Evolutionary conservation across 2,113 vertebrate genomes (phyloP).

Genomic region (Excalfactoria chinensis): DNA sequence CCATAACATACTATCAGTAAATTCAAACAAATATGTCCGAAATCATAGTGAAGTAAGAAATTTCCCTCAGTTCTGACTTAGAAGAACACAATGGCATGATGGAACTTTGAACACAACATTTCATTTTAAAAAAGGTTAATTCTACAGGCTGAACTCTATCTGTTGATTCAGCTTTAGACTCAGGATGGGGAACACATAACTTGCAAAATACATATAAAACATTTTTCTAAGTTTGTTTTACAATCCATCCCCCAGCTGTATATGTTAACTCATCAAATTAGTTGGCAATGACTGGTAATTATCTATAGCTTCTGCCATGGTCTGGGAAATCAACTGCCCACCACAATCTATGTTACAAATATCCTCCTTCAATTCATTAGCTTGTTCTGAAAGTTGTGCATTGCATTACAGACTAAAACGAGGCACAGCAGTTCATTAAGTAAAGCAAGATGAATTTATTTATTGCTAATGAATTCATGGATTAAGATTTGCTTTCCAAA

Average conservation of each 20-base stretch:
- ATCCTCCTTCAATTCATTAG: background rate
- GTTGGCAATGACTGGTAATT: conserved; percentile 22
- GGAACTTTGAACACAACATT: background rate
- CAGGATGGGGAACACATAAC: background rate
- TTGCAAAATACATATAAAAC: background rate
- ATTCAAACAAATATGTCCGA: background rate
- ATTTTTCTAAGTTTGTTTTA: background rate
- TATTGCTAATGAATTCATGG: background rate
- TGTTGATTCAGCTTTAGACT: background rate
- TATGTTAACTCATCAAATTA: background rate
- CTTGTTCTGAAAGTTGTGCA: background rate
- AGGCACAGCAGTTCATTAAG: background rate
- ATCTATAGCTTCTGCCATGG: background rate
- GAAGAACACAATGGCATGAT: background rate
- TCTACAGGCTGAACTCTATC: background rate
- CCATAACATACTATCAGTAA: background rate
- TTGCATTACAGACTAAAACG: conserved; percentile 5
- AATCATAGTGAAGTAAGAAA: background rate
- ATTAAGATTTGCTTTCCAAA: background rate
- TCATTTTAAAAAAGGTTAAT: background rate
- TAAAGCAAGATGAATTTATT: background rate
- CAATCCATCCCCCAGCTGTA: background rate
- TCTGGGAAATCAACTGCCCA: background rate
- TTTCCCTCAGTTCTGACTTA: background rate
- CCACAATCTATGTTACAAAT: conserved; percentile 16